Evolutionary conservation across 2,888 invertebrate genomes (phyloP).

Genomic region (Cephus rjabovi): DNA sequence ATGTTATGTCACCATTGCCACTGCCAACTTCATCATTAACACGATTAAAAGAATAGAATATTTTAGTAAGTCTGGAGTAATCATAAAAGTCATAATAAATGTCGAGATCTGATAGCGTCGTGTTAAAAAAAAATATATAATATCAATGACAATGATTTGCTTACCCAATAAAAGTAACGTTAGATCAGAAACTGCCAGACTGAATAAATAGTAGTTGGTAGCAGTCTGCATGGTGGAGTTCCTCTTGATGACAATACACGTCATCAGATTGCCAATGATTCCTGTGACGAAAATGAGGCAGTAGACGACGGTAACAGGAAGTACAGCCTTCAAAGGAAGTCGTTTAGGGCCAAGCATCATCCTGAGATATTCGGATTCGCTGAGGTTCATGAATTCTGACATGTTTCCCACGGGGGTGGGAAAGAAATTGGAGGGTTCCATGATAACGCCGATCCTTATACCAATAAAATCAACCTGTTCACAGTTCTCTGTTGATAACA

Average conservation of each 20-base stretch:
- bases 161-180: slow-evolving; percentile 83
- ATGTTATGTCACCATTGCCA: no score
- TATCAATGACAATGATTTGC: slow-evolving; percentile 14
- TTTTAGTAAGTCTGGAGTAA: not conserved
- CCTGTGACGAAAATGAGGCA: slow-evolving; percentile 84
- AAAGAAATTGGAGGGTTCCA: not conserved
- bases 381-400: slow-evolving; percentile 69
- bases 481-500: not conserved
- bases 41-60: not conserved
- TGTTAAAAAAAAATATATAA: not conserved
- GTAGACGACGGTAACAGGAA: slow-evolving; percentile 76
- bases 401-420: slow-evolving; percentile 62
- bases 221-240: slow-evolving; percentile 87
- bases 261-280: slow-evolving; percentile 83
- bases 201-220: slow-evolving; percentile 92
- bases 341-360: slow-evolving; percentile 74
- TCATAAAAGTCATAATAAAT: not conserved
- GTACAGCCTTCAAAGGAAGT: slow-evolving; percentile 67
- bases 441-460: not conserved
- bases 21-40: not conserved
- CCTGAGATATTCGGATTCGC: slow-evolving; percentile 72
- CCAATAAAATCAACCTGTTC: not conserved
- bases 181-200: slow-evolving; percentile 88
- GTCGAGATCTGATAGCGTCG: no score
- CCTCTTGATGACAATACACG: slow-evolving; percentile 86